phyloP scores from a whole-genome alignment of 1,140 invertebrate genomes.

The Brachionus angularis region DNA sequence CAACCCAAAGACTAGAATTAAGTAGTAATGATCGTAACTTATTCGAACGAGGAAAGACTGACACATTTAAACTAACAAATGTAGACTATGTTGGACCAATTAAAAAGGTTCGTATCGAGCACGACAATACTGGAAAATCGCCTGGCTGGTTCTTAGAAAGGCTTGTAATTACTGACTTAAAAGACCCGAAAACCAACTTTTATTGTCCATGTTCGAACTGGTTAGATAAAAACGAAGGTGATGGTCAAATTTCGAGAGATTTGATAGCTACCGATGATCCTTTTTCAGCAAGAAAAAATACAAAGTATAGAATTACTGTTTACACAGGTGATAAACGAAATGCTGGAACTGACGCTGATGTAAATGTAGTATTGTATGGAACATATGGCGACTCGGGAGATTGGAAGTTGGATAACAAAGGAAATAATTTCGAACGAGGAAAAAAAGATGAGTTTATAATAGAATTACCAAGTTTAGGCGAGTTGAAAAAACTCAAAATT shows the following conservation, averaged over 20 bases:
- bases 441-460: conserved; percentile 56
- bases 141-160: conserved; percentile 51
- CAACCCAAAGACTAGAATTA: conserved; percentile 51
- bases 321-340: conserved; percentile 58
- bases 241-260: conserved; percentile 53
- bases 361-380: conserved; percentile 53
- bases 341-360: conserved; percentile 59
- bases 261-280: conserved; percentile 54
- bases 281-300: conserved; percentile 53
- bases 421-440: conserved; percentile 54
- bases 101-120: conserved; percentile 55
- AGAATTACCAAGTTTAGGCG: conserved; percentile 52
- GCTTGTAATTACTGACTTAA: conserved; percentile 56
- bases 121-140: conserved; percentile 56
- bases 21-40: conserved; percentile 45
- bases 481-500: conserved; percentile 52
- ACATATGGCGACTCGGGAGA: conserved; percentile 50
- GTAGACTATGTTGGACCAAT: conserved; percentile 56
- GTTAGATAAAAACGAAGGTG: conserved; percentile 56
- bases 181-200: conserved; percentile 56
- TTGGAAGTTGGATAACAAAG: conserved; percentile 39
- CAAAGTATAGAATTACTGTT: conserved; percentile 56
- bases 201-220: conserved; percentile 58
- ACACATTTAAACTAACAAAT: conserved; percentile 51
- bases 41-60: conserved; percentile 51